Percentiles rank a stretch among this genome's conserved stretches.
These are phyloP conservation scores for Mobula birostris DNA, from an alignment of 2,113 vertebrate genomes.

Conservation along the genomic window DNA sequence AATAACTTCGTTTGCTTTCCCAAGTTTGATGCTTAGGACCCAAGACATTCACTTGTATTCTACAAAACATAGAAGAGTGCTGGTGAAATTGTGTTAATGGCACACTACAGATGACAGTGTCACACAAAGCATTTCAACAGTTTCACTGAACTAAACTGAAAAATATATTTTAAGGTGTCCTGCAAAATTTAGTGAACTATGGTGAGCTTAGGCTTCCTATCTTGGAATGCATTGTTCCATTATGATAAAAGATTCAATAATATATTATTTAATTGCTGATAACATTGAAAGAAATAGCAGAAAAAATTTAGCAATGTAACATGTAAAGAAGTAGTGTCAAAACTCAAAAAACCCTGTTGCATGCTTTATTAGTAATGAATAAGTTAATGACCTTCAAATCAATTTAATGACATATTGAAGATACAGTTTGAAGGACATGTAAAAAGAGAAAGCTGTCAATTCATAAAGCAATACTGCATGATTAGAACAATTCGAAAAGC, in stretches of 20 bases:
- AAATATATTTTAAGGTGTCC: too few species aligned
- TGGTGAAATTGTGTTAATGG: neutral
- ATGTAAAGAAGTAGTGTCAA: neutral
- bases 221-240: neutral
- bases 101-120: neutral
- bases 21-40: neutral
- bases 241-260: neutral
- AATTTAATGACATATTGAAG: neutral
- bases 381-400: neutral
- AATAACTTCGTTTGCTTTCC: neutral
- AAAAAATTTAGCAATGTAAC: too few species aligned
- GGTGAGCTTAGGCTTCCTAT: neutral
- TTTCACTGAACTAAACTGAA: neutral
- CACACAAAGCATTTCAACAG: neutral
- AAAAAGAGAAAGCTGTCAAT: neutral
- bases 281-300: neutral
- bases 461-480: neutral
- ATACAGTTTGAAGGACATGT: neutral
- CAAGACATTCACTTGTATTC: too few species aligned
- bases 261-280: neutral
- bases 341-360: neutral
- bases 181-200: neutral
- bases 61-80: neutral
- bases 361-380: neutral
- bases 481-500: neutral